Conservation (phyloP, 1,140 invertebrate species). For the Drosophila truncata region DNA sequence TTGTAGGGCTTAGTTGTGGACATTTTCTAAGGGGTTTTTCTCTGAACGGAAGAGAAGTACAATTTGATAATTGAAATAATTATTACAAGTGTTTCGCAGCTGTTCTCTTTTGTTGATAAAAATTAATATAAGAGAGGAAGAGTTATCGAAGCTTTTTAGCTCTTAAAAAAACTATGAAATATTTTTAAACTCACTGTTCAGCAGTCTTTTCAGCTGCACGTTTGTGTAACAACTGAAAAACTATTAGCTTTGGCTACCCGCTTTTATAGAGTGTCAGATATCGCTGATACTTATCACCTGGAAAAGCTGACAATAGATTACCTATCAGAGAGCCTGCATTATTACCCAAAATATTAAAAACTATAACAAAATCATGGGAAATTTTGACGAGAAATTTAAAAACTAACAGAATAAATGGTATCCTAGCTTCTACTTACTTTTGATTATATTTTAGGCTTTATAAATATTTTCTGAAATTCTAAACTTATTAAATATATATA, state of each 20-base stretch:
- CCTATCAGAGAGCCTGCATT: not conserved
- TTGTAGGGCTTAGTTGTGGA: slow-evolving; percentile 61
- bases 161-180: slow-evolving; percentile 1
- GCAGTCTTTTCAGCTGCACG: not conserved
- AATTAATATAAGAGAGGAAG: slow-evolving; percentile 9
- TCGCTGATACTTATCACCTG: slow-evolving; percentile 8
- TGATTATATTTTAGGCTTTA: too few relatives aligned
- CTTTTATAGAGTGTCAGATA: slow-evolving; percentile 22
- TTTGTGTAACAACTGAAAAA: slow-evolving; percentile 11
- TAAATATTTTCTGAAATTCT: too few relatives aligned
- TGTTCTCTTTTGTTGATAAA: not conserved
- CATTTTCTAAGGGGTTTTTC: slow-evolving; percentile 37
- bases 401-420: not conserved
- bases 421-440: not conserved
- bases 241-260: not conserved
- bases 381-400: not conserved
- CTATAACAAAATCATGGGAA: not conserved
- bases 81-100: not conserved
- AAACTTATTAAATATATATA: too few relatives aligned
- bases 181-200: not conserved
- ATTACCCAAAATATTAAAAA: not conserved
- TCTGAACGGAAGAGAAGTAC: not conserved
- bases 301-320: slow-evolving; percentile 3
- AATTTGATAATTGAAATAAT: not conserved
- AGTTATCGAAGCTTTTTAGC: not conserved